phyloP scores from a whole-genome alignment of 2,888 invertebrate genomes.

The Sphaerophoria rueppellii region DNA sequence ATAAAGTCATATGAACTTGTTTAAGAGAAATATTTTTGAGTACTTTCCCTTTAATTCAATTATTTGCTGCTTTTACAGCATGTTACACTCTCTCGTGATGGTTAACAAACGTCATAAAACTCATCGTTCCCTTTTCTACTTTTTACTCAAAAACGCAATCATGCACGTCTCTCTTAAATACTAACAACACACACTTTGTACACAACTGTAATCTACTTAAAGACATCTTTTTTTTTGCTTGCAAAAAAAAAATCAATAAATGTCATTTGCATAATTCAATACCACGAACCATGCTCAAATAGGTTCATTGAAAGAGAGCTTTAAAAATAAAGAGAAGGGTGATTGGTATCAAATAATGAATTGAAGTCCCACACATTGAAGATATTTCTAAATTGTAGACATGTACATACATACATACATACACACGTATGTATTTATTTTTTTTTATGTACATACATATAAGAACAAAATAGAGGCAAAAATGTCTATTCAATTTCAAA shows the following conservation, averaged over 20 bases:
- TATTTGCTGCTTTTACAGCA: no score
- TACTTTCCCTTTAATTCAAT: no score
- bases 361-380: background rate
- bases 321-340: background rate
- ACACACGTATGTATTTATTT: background rate
- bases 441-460: no score
- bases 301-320: background rate
- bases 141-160: no score
- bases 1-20: no score
- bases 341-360: background rate
- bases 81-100: no score
- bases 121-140: no score
- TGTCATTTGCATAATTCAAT: conserved; percentile 6
- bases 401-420: background rate
- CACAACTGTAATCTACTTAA: background rate
- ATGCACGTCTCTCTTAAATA: no score
- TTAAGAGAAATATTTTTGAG: no score
- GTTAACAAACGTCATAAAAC: no score
- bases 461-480: background rate
- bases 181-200: no score
- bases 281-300: background rate
- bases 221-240: background rate
- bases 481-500: background rate
- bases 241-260: background rate
- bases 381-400: background rate